Conservation (phyloP, 2,113 vertebrate genomes). For the Bufo gargarizans region DNA sequence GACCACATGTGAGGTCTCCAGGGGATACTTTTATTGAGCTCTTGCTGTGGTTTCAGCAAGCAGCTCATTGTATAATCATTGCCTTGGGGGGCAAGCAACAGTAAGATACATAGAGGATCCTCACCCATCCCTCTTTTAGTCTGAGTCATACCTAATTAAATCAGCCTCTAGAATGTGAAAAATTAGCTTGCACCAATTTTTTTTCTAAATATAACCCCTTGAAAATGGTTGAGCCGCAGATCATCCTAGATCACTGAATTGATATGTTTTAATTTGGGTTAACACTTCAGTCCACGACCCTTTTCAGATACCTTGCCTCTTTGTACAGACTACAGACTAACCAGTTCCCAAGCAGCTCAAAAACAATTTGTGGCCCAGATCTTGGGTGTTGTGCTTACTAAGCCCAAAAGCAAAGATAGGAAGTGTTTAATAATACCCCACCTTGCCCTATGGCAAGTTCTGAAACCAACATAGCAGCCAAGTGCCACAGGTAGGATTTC, state of each 20-base stretch:
- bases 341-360: background rate
- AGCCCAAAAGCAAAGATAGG: conserved; percentile 6
- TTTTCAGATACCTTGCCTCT: background rate
- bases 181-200: background rate
- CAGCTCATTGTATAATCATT: too few species aligned
- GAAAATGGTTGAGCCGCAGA: background rate
- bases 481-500: conserved; percentile 36
- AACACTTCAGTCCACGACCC: background rate
- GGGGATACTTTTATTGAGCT: too few species aligned
- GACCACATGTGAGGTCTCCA: too few species aligned
- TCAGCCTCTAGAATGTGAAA: too few species aligned
- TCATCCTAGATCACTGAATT: background rate
- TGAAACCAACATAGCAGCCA: conserved; percentile 27
- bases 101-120: too few species aligned
- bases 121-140: too few species aligned
- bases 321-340: background rate
- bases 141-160: too few species aligned
- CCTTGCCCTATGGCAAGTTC: conserved; percentile 45
- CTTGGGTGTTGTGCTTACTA: background rate
- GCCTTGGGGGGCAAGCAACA: too few species aligned
- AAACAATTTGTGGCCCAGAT: background rate
- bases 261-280: background rate
- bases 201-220: background rate
- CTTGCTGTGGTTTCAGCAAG: too few species aligned
- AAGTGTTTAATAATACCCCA: conserved; percentile 22